Evolutionary conservation across 1,140 invertebrate species (phyloP), one percentile per base, ranked within the genome.

Genomic region (Oryzaephilus surinamensis): DNA sequence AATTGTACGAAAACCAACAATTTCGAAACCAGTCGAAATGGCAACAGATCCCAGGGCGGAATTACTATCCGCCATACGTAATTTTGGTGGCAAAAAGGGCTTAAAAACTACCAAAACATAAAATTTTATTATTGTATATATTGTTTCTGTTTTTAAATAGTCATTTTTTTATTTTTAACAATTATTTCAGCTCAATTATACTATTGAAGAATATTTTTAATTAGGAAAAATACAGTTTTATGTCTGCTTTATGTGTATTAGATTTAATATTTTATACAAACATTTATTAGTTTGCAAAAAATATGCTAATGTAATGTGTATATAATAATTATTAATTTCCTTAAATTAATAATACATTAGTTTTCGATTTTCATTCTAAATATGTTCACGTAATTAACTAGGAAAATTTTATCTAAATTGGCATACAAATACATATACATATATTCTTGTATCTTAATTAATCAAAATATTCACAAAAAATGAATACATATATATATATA

Each of bases 11-110:
- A 54, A 69, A 17, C 5, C 37, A 10, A 38, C 31, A 31, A 32
- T 19, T 18, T 20, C 58, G 10, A 56, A 51, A 44, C 48, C 51
- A 13, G 30, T 51, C 4, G 29, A 51, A 4, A 7, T 3, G 27
- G 26, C 6, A n/a, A n/a, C n/a, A n/a, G 76, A 84, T 56, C 67
- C 76, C 1, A 66, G 81, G 24, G 72, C 79, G 39, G 66, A 76
- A 46, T 58, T 87, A 5, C 57, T 87, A 48, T 69, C 76, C n/a
- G 77, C 80, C 6, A 86, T 87, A 43, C 62, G 79, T 43, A 76
- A 70, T 50, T 84, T 84, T 49, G 73, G 74, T 0, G 76, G 75
- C 7, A 66, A 65, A 28, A 64, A 65, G 31, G 68, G 66, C 16
- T 57, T 81, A 15, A 70, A 64, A 46, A 67, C 67, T 54, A 69